Percentiles rank a stretch among this genome's conserved stretches.
Conservation (phyloP, 2,797 vertebrate species). For the Paguma larvata region DNA sequence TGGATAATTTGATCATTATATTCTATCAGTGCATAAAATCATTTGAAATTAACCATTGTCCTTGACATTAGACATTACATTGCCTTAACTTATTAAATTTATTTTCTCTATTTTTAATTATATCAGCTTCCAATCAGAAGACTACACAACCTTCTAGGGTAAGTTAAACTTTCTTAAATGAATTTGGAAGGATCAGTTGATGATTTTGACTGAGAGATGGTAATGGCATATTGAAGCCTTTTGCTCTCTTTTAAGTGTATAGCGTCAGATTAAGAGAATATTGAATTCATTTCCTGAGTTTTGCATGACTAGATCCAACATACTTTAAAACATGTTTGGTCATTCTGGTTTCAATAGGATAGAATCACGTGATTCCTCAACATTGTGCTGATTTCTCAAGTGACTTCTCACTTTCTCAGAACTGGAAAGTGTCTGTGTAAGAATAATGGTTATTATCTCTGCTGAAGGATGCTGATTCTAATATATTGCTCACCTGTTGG, state of each 20-base stretch:
- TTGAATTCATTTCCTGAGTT: slow-evolving; percentile 80
- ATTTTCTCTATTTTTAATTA: slow-evolving; percentile 70
- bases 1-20: slow-evolving; percentile 25
- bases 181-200: slow-evolving; percentile 84
- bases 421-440: not conserved
- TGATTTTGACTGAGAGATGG: slow-evolving; percentile 81
- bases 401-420: not conserved
- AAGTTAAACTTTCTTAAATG: slow-evolving; percentile 88
- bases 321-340: slow-evolving; percentile 43
- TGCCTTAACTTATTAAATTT: slow-evolving; percentile 41
- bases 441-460: slow-evolving; percentile 30
- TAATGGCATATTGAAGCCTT: slow-evolving; percentile 85
- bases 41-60: slow-evolving; percentile 64
- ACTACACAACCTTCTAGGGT: slow-evolving; percentile 90
- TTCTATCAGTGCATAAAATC: not conserved
- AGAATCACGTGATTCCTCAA: slow-evolving; percentile 33
- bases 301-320: slow-evolving; percentile 23
- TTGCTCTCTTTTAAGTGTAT: slow-evolving; percentile 79
- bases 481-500: not conserved
- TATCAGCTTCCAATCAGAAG: slow-evolving; percentile 88
- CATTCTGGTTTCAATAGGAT: not conserved
- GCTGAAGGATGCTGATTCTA: slow-evolving; percentile 33
- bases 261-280: slow-evolving; percentile 85
- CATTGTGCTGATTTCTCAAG: not conserved
- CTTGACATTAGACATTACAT: slow-evolving; percentile 61